phyloP scores from a whole-genome alignment of 2,113 vertebrate genomes.

The Melanerpes formicivorus region DNA sequence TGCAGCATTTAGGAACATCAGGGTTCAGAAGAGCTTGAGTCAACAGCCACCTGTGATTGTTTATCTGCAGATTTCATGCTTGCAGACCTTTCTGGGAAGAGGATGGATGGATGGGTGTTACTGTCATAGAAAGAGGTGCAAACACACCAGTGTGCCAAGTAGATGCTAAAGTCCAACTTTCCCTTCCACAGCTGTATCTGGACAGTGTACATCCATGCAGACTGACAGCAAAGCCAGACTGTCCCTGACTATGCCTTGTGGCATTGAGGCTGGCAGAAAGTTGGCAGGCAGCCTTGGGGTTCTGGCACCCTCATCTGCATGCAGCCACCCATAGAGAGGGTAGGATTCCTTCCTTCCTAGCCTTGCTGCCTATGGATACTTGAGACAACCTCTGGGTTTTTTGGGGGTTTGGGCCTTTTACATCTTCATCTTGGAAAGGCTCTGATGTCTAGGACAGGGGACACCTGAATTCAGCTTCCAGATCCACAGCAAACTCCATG shows the following conservation, averaged over 20 bases:
- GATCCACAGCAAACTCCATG: not conserved
- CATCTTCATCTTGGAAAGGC: not conserved
- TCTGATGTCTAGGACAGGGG: not conserved
- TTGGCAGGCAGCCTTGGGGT: not conserved
- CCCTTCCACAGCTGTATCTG: not conserved
- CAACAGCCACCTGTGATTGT: not conserved
- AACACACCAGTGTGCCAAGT: not conserved
- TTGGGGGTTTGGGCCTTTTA: not conserved
- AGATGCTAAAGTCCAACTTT: not conserved
- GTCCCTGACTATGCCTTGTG: not conserved
- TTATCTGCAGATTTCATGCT: constrained; percentile 32
- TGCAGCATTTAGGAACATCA: constrained; percentile 3
- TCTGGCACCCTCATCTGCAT: not conserved
- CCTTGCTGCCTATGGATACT: not conserved
- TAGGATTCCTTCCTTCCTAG: not conserved
- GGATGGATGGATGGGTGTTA: not conserved
- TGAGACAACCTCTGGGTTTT: not conserved
- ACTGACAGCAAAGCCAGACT: not conserved
- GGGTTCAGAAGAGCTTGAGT: not conserved
- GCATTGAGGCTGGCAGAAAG: not conserved
- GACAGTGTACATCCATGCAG: not conserved
- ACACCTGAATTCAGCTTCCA: not conserved
- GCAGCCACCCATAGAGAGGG: not conserved
- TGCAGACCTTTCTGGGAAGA: not conserved
- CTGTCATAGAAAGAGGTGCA: not conserved